phyloP scores from a whole-genome alignment of 2,888 invertebrate species.

The Perizoma flavofasciatum region DNA sequence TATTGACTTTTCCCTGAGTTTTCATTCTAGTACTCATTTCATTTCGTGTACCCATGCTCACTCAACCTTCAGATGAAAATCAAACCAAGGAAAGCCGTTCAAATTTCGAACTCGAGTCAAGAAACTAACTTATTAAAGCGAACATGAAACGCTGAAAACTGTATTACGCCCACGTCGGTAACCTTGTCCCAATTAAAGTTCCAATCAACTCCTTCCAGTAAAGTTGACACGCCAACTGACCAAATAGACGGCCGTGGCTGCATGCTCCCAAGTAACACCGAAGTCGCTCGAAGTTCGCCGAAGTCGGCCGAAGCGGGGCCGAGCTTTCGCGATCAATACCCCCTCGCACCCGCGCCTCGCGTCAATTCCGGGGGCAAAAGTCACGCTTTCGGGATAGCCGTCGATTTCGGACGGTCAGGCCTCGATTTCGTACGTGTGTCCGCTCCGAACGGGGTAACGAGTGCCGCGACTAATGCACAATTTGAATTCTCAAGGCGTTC shows the following conservation, averaged over 20 bases:
- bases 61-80: conserved; percentile 9
- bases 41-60: conserved; percentile 7
- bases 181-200: conserved; percentile 82
- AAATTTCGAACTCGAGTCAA: conserved; percentile 34
- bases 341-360: conserved; percentile 66
- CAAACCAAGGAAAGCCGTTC: conserved; percentile 20
- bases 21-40: conserved; percentile 7
- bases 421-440: conserved; percentile 59
- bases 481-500: conserved; percentile 48
- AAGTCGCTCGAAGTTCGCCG: conserved; percentile 69
- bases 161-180: conserved; percentile 57
- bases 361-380: conserved; percentile 81
- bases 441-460: conserved; percentile 52
- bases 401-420: conserved; percentile 73
- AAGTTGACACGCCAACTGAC: conserved; percentile 77
- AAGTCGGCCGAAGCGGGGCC: conserved; percentile 68
- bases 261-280: conserved; percentile 68
- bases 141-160: conserved; percentile 47
- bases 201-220: conserved; percentile 70
- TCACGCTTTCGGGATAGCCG: conserved; percentile 77
- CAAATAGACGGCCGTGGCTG: conserved; percentile 60
- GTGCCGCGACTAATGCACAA: conserved; percentile 51
- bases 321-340: conserved; percentile 78
- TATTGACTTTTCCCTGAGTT: conserved; percentile 7
- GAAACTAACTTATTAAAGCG: conserved; percentile 44